Percentiles rank a stretch among this genome's conserved stretches.
Evolutionary conservation across 2,888 invertebrate species (phyloP).

Genomic region (Pseudolycoriella hygida): DNA sequence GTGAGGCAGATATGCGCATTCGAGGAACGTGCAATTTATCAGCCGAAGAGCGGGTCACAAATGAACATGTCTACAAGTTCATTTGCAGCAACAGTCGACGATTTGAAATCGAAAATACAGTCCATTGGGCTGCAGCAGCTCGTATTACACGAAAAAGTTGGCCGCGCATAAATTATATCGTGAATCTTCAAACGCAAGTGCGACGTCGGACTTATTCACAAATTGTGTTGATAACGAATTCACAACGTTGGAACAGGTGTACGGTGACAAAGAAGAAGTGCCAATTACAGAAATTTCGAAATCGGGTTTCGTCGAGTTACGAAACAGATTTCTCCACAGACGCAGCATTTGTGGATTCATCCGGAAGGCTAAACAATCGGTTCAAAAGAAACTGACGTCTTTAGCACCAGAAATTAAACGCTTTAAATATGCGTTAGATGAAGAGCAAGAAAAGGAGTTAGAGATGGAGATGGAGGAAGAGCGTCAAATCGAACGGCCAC

Average conservation of each 20-base stretch:
- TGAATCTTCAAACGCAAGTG: no score
- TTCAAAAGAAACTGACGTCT: background rate
- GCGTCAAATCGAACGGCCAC: background rate
- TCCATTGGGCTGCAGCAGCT: constrained; percentile 1
- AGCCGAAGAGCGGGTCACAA: background rate
- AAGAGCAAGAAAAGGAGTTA: constrained; percentile 5
- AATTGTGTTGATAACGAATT: background rate
- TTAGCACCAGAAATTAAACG: background rate
- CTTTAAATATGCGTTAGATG: background rate
- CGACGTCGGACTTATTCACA: background rate
- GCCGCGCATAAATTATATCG: background rate
- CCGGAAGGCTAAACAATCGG: background rate
- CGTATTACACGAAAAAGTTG: constrained; percentile 4
- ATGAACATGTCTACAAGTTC: background rate
- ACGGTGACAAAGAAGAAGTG: constrained; percentile 1
- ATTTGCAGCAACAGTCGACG: constrained; percentile 1
- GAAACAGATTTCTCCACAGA: background rate
- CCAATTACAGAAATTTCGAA: background rate
- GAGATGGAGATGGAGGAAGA: constrained; percentile 3
- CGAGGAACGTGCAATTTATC: background rate
- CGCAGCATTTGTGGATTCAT: background rate
- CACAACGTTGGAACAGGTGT: background rate
- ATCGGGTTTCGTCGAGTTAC: background rate
- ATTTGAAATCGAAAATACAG: constrained; percentile 1
- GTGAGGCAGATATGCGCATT: constrained; percentile 2